A percentile compares a stretch with the other conserved stretches of the same genome.
Conservation (phyloP, 2,797 vertebrate genomes). For the Amniataba percoides region DNA sequence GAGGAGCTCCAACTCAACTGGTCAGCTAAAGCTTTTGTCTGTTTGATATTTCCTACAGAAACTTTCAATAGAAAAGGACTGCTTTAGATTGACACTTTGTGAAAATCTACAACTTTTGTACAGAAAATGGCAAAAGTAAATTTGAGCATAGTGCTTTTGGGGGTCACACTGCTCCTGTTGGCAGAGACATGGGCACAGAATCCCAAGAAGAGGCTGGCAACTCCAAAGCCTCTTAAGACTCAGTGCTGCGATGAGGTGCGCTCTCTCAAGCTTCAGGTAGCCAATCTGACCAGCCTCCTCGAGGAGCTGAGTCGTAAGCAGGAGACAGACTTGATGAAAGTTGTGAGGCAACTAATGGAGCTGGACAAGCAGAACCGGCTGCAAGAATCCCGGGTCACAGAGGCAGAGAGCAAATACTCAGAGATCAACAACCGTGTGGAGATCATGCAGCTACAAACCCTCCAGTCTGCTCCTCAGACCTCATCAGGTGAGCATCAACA, state of each 20-base stretch:
- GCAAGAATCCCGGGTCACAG: slow-evolving; percentile 90
- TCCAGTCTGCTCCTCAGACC: slow-evolving; percentile 91
- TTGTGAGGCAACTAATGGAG: slow-evolving; percentile 94
- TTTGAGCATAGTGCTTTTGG: slow-evolving; percentile 61
- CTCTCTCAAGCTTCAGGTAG: slow-evolving; percentile 91
- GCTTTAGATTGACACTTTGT: not conserved
- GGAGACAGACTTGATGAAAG: slow-evolving; percentile 89
- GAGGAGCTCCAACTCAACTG: slow-evolving; percentile 52
- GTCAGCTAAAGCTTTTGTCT: slow-evolving; percentile 14
- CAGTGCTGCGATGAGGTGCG: slow-evolving; percentile 93
- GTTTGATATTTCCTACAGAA: slow-evolving; percentile 33
- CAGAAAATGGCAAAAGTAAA: slow-evolving; percentile 64
- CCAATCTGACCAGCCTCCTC: slow-evolving; percentile 92
- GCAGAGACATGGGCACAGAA: slow-evolving; percentile 76
- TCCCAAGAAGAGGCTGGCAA: slow-evolving; percentile 71
- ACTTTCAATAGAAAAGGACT: slow-evolving; percentile 10
- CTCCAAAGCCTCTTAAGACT: slow-evolving; percentile 74
- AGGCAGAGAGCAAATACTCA: slow-evolving; percentile 95
- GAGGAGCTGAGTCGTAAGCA: slow-evolving; percentile 92
- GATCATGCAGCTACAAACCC: slow-evolving; percentile 96
- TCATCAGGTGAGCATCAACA: slow-evolving; percentile 90
- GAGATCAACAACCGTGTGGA: slow-evolving; percentile 96
- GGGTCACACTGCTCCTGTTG: slow-evolving; percentile 74
- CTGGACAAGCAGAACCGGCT: slow-evolving; percentile 91
- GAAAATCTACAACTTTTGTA: slow-evolving; percentile 7